Evolutionary conservation across 2,113 vertebrate genomes (phyloP).

Genomic region (Gobiocypris rarus): DNA sequence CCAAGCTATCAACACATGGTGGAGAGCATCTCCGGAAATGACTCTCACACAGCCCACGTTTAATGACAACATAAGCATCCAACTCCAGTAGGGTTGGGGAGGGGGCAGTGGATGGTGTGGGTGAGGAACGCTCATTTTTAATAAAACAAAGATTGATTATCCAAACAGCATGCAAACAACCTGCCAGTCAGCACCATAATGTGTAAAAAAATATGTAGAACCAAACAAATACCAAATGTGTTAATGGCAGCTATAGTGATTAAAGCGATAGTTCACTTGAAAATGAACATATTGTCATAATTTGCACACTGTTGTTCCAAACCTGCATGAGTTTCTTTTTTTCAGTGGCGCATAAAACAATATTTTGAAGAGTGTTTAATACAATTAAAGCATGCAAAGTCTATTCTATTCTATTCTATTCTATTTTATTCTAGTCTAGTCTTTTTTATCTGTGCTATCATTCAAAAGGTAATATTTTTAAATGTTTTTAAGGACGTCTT

Average conservation of each 20-base stretch:
- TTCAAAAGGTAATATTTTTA: no score
- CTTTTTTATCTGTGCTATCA: no score
- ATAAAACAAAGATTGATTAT: background rate
- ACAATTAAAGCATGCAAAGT: background rate
- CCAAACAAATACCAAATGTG: constrained; percentile 23
- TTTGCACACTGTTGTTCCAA: background rate
- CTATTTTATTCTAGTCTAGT: no score
- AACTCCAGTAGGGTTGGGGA: background rate
- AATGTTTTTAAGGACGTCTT: no score
- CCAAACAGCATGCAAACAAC: background rate
- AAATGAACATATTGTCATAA: background rate
- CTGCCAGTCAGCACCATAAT: constrained; percentile 17
- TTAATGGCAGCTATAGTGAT: background rate
- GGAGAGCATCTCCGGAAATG: constrained; percentile 11
- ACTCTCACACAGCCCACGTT: constrained; percentile 25
- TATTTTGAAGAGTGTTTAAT: background rate
- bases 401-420: no score
- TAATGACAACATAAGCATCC: constrained; percentile 3
- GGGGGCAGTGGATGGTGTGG: constrained; percentile 7
- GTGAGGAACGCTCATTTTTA: constrained; percentile 3
- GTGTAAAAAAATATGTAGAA: constrained; percentile 16
- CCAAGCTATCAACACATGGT: constrained; percentile 39
- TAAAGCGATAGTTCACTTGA: background rate
- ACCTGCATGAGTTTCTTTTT: background rate
- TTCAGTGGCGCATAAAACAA: no score